A percentile compares a stretch with the other conserved stretches of the same genome.
phyloP scores from a whole-genome alignment of 2,113 vertebrate genomes.

The Nibea albiflora region DNA sequence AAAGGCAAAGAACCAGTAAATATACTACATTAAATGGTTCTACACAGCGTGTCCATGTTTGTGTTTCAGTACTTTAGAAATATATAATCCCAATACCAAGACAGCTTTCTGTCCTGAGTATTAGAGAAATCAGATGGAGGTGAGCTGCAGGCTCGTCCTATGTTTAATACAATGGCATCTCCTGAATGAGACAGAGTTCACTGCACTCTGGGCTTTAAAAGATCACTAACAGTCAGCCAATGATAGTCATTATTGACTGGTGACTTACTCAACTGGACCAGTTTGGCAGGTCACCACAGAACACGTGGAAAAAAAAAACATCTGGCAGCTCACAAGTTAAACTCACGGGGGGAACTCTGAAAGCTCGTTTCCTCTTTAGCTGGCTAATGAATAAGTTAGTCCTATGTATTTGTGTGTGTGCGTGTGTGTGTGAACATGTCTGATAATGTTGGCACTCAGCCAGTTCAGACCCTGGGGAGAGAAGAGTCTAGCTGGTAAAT shows the following conservation, averaged over 20 bases:
- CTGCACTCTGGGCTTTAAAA: not conserved
- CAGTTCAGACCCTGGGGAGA: constrained; percentile 1
- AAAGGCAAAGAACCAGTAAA: not conserved
- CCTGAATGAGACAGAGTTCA: not conserved
- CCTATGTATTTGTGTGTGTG: not conserved
- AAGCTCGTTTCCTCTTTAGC: not conserved
- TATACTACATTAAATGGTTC: too few species aligned
- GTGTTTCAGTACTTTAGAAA: too few species aligned
- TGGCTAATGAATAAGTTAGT: not conserved
- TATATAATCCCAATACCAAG: too few species aligned
- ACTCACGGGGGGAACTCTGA: not conserved
- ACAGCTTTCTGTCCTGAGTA: not conserved
- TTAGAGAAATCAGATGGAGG: not conserved
- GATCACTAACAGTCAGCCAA: not conserved
- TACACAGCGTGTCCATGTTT: too few species aligned
- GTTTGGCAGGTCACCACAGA: constrained; percentile 1
- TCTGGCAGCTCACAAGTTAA: not conserved
- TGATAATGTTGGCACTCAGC: constrained; percentile 9
- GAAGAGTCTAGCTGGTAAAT: constrained; percentile 10
- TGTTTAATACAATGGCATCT: not conserved
- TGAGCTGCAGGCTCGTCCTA: not conserved
- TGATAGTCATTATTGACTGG: too few species aligned
- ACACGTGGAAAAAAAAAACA: too few species aligned
- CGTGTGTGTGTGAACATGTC: constrained; percentile 4
- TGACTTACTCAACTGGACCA: not conserved